phyloP scores from a whole-genome alignment of 2,113 vertebrate genomes.

The Ursus arctos region DNA sequence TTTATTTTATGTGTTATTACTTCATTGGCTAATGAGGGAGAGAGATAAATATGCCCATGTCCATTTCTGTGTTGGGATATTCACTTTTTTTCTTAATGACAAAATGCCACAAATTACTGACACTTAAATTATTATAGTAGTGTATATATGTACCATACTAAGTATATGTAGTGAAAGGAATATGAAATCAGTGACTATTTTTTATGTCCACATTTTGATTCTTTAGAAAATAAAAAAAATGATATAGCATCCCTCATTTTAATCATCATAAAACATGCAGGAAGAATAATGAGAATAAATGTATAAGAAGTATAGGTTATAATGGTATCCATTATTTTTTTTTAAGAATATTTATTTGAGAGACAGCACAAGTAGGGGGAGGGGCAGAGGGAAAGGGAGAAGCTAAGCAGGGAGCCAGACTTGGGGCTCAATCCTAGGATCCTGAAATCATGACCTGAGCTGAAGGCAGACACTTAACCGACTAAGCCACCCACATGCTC shows the following conservation, averaged over 20 bases:
- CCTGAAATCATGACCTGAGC: no score
- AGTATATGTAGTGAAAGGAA: neutral
- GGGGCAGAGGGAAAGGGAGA: no score
- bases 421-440: no score
- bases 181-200: neutral
- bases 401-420: no score
- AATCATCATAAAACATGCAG: constrained; percentile 22
- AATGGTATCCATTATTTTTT: neutral
- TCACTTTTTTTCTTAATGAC: neutral
- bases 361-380: no score
- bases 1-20: neutral
- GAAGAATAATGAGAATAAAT: neutral
- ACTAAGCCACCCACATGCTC: no score
- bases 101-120: constrained; percentile 19
- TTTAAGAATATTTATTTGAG: no score
- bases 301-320: neutral
- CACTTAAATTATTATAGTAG: neutral
- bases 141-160: neutral
- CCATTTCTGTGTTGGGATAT: neutral
- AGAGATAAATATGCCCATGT: neutral
- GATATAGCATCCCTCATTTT: neutral
- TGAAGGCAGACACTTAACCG: no score
- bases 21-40: neutral
- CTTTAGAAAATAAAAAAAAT: neutral
- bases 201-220: constrained; percentile 23